phyloP scores from a whole-genome alignment of 2,888 invertebrate species.

The Cepaea hortensis region DNA sequence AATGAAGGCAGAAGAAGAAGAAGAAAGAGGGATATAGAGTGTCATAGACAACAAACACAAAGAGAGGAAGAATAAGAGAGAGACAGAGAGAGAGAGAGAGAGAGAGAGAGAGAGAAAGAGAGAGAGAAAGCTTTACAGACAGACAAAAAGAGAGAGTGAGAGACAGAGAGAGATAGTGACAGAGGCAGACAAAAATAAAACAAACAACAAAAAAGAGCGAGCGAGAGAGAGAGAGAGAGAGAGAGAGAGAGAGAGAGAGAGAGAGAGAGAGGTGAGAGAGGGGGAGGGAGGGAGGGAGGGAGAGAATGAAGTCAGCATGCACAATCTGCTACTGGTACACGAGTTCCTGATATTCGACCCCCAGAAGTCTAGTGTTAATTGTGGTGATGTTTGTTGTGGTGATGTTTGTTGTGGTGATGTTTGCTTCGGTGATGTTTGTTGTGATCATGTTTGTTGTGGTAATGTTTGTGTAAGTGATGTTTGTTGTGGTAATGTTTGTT shows the following conservation, averaged over 20 bases:
- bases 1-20: not conserved
- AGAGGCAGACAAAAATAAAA: not conserved
- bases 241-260: not conserved
- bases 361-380: too few relatives aligned
- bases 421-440: too few relatives aligned
- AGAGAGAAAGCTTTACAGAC: not conserved
- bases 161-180: not conserved
- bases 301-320: not conserved
- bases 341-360: too few relatives aligned
- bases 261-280: not conserved
- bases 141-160: not conserved
- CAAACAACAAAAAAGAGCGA: not conserved
- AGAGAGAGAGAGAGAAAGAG: not conserved
- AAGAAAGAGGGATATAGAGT: not conserved
- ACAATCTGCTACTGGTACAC: not conserved
- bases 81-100: not conserved
- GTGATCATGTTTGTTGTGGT: too few relatives aligned
- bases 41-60: not conserved
- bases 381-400: too few relatives aligned
- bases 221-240: not conserved
- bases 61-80: too few relatives aligned
- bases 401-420: too few relatives aligned
- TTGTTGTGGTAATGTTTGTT: too few relatives aligned
- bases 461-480: too few relatives aligned
- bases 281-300: not conserved